A percentile compares a stretch with the other conserved stretches of the same genome.
phyloP scores from a whole-genome alignment of 2,113 vertebrate genomes.

The Aythya baeri region DNA sequence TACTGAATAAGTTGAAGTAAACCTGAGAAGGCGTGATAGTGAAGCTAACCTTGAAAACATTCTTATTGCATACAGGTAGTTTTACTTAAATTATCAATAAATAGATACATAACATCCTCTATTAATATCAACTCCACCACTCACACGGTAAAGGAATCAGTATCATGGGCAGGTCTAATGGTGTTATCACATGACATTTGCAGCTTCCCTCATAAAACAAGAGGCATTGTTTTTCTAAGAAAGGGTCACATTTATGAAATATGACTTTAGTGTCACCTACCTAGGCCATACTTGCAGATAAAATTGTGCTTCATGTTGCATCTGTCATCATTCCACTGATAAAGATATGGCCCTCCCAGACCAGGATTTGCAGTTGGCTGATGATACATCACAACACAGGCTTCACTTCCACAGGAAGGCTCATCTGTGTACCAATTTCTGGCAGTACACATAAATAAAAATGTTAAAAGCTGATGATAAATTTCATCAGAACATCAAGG shows the following conservation, averaged over 20 bases:
- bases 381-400: slow-evolving; percentile 98
- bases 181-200: not conserved
- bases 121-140: not conserved
- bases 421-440: slow-evolving; percentile 98
- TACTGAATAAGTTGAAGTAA: not conserved
- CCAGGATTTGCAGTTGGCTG: slow-evolving; percentile 92
- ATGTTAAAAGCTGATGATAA: not conserved
- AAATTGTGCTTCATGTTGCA: slow-evolving; percentile 99
- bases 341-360: slow-evolving; percentile 91
- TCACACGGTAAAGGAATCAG: not conserved
- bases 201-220: not conserved
- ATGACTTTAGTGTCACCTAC: slow-evolving; percentile 56
- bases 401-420: slow-evolving; percentile 96
- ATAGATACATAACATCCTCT: not conserved
- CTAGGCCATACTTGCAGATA: slow-evolving; percentile 95
- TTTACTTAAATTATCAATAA: not conserved
- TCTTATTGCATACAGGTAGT: not conserved
- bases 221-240: not conserved
- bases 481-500: not conserved
- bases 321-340: slow-evolving; percentile 97
- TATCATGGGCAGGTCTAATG: not conserved
- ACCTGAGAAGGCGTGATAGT: not conserved
- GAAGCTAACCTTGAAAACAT: not conserved
- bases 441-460: not conserved
- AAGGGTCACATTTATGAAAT: not conserved